Base-by-base conservation (phyloP, 1,140 invertebrate genomes). In the Thaumetopoea pityocampa region DNA sequence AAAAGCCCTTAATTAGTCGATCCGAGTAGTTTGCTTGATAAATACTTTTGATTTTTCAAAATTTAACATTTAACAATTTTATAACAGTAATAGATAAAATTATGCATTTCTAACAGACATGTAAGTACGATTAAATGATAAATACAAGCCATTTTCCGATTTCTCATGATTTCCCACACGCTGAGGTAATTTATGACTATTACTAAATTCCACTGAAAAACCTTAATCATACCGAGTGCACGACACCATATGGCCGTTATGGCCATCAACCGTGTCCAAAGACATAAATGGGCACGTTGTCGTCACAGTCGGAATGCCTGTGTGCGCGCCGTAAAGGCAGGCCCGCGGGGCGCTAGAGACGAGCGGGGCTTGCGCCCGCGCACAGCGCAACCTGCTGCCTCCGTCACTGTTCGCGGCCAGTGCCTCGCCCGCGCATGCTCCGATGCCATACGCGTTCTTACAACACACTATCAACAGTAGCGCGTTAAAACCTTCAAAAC, bases 251-350 rank as follows among this genome's bases (percentile, higher is more conserved):
- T 82, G 78, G 78, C 63, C 60, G 61, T 37, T 55, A 53, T 66
- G 65, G 51, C 71, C 74, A 56, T 58, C 72, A 64, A 72, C 73
- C 73, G 71, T 82, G 64, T 80, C 76, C 68, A 76, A 78, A 72
- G 67, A 80, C 78, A 69, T 82, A 82, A 82, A 82, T 80, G 78
- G 78, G 73, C 76, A 79, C 51, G 64, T 63, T 71, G 65, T 80
- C 73, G 76, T 80, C 74, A 82, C 72, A 77, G 66, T 69, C 67
- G 76, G 71, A 79, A 78, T 82, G 72, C 71, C 63, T 67, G 61
- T 60, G 62, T 41, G 36, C 9, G 57, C 58, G 67, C 30, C 47
- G 47, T 52, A 50, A 65, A 54, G 67, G 71, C 72, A 81, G 67
- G 73, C 77, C 54, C 34, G 32, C 12, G 56, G 36, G 41, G 30